Evolutionary conservation across 2,888 invertebrate species (phyloP).

Genomic region (Tolmerus cingulatus): DNA sequence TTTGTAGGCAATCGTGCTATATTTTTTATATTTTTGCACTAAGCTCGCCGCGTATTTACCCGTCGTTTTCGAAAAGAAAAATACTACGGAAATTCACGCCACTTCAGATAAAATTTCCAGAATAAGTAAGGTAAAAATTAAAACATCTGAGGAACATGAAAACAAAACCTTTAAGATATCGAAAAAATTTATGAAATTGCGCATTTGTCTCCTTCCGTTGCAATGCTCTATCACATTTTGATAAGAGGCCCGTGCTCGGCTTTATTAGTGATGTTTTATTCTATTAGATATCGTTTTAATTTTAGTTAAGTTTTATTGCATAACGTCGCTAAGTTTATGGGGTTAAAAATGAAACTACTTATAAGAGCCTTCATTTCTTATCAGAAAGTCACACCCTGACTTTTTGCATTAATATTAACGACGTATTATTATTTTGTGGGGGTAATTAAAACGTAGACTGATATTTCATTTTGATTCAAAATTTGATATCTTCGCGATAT

Average conservation of each 20-base stretch:
- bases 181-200: not conserved
- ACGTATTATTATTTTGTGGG: not conserved
- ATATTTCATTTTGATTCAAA: not conserved
- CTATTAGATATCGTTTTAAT: not conserved
- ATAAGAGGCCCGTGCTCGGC: not conserved
- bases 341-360: not conserved
- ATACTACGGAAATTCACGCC: not conserved
- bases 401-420: not conserved
- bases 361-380: not conserved
- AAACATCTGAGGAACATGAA: not conserved
- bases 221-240: not conserved
- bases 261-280: not conserved
- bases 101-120: not conserved
- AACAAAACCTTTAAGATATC: not conserved
- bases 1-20: not conserved
- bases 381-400: not conserved
- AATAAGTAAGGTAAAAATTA: not conserved
- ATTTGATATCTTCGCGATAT: not conserved
- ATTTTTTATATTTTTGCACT: not conserved
- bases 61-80: not conserved
- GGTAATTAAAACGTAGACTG: not conserved
- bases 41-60: not conserved
- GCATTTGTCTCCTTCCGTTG: not conserved
- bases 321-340: not conserved
- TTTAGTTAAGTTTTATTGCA: not conserved